Percentiles rank a stretch among this genome's conserved stretches.
Evolutionary conservation across 2,113 vertebrate genomes (phyloP).

Genomic region (Laticauda colubrina): DNA sequence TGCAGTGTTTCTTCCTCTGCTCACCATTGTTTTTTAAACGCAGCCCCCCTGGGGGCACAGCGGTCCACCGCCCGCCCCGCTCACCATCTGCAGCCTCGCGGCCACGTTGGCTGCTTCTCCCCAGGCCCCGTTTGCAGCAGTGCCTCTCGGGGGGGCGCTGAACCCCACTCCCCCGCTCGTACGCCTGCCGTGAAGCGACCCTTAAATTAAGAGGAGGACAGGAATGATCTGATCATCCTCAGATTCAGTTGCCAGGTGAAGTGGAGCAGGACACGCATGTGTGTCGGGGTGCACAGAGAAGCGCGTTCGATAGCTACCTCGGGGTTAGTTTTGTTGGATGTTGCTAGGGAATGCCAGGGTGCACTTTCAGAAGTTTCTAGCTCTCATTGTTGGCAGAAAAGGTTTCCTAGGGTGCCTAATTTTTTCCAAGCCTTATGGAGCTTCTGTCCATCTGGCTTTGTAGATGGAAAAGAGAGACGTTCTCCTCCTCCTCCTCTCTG

Average conservation of each 20-base stretch:
- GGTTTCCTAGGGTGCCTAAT: not conserved
- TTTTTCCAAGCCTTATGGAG: not conserved
- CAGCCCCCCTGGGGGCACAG: not conserved
- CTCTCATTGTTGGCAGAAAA: not conserved
- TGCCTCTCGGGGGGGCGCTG: not conserved
- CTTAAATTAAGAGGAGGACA: not conserved
- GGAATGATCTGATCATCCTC: not conserved
- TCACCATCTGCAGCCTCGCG: not conserved
- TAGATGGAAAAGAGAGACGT: not conserved
- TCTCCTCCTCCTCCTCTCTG: not conserved
- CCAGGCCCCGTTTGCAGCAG: not conserved
- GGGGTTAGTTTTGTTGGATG: too few species aligned
- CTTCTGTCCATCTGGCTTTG: not conserved
- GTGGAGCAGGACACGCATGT: too few species aligned
- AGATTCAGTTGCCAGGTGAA: not conserved
- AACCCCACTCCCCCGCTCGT: not conserved
- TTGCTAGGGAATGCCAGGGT: not conserved
- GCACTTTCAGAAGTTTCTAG: not conserved
- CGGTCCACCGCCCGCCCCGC: not conserved
- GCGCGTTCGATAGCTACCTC: not conserved
- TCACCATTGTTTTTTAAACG: not conserved
- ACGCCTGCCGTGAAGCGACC: not conserved
- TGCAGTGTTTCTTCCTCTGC: not conserved
- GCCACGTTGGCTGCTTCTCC: not conserved
- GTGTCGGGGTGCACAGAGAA: not conserved